Conservation (phyloP, 2,797 vertebrate genomes). For the Scarus forsteni region DNA sequence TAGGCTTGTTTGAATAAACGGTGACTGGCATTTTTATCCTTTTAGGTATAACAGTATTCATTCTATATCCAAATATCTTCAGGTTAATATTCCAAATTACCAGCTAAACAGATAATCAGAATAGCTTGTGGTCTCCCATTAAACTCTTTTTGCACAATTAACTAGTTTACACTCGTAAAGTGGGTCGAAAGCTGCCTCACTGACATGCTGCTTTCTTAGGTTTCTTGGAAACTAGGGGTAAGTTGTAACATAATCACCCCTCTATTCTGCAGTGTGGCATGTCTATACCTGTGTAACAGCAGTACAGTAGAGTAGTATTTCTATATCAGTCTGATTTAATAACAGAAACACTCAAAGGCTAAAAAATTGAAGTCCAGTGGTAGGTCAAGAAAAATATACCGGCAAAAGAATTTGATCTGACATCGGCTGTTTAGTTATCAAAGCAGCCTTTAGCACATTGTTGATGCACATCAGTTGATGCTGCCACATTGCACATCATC, state of each 20-base stretch:
- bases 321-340: neutral
- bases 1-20: neutral
- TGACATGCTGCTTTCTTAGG: conserved; percentile 21
- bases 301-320: neutral
- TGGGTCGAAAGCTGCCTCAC: conserved; percentile 1
- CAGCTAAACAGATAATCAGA: too few species aligned
- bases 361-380: too few species aligned
- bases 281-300: neutral
- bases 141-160: neutral
- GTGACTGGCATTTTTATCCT: neutral
- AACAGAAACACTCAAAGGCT: neutral
- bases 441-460: too few species aligned
- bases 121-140: neutral
- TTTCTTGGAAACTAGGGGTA: conserved; percentile 52
- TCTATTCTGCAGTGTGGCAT: conserved; percentile 2
- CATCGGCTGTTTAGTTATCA: too few species aligned
- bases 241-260: conserved; percentile 43
- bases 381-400: too few species aligned
- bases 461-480: too few species aligned
- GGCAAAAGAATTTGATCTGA: too few species aligned
- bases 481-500: too few species aligned
- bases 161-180: neutral
- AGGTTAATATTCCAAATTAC: neutral
- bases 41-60: too few species aligned
- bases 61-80: neutral